These are phyloP conservation scores for Temnothorax curvispinosus DNA, from an alignment of 1,140 invertebrate genomes.

Conservation along the genomic window DNA sequence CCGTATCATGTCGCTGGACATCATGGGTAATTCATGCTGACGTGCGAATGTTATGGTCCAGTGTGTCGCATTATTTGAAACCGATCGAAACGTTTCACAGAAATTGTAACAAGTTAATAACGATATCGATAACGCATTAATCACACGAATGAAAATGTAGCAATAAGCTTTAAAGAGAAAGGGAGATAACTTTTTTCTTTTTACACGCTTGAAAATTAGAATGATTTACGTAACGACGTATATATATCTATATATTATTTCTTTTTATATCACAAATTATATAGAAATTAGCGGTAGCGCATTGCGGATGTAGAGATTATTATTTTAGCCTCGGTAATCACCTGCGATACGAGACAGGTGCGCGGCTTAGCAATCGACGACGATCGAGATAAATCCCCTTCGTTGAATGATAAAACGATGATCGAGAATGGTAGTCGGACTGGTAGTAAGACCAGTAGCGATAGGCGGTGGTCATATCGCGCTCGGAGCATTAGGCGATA, in stretches of 20 bases:
- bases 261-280: not conserved
- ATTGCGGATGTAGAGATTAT: not conserved
- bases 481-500: conserved; percentile 77
- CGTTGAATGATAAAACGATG: conserved; percentile 78
- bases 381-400: conserved; percentile 81
- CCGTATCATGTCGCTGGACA: conserved; percentile 35
- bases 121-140: not conserved
- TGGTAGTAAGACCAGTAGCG: conserved; percentile 82
- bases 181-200: not conserved
- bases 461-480: conserved; percentile 82
- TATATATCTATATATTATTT: not conserved
- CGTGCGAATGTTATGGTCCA: conserved; percentile 25
- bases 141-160: not conserved
- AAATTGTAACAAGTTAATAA: conserved; percentile 13
- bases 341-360: conserved; percentile 12
- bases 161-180: too few species aligned
- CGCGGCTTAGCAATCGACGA: conserved; percentile 47
- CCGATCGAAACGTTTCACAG: not conserved
- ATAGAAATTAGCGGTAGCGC: not conserved
- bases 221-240: not conserved
- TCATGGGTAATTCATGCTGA: conserved; percentile 44
- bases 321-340: conserved; percentile 30
- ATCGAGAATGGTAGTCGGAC: conserved; percentile 72
- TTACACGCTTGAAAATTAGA: not conserved
- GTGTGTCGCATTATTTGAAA: conserved; percentile 30